These are phyloP conservation scores for Leucophenga maculata DNA, from an alignment of 2,888 invertebrate species.

Conservation along the genomic window DNA sequence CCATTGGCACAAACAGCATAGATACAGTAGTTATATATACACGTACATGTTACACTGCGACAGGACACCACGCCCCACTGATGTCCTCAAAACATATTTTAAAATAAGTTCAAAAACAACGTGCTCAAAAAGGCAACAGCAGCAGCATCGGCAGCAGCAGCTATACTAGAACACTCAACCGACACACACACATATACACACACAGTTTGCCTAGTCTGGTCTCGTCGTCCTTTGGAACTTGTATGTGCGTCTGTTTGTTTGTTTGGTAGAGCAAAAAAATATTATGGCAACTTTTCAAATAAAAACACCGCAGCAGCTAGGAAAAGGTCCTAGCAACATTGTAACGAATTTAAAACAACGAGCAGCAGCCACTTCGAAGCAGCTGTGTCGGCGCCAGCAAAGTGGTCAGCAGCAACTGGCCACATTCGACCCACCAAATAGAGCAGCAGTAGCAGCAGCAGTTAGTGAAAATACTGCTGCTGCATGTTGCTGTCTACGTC, in stretches of 20 bases:
- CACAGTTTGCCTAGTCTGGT: constrained; percentile 12
- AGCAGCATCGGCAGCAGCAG: too few species aligned
- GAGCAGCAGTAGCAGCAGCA: background rate
- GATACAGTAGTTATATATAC: too few species aligned
- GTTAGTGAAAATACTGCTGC: too few species aligned
- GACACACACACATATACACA: background rate
- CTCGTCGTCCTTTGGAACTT: background rate
- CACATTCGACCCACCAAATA: constrained; percentile 18
- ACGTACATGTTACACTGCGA: background rate
- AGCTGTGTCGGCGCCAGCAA: constrained; percentile 30
- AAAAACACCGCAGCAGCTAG: constrained; percentile 55
- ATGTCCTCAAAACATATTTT: constrained; percentile 29
- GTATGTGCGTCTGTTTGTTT: background rate
- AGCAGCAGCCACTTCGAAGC: constrained; percentile 14
- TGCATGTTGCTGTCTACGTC: background rate
- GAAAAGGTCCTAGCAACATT: constrained; percentile 19
- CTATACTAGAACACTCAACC: background rate
- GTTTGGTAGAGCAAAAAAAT: constrained; percentile 49
- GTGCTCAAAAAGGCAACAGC: background rate
- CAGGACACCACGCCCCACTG: constrained; percentile 49
- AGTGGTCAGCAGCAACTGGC: constrained; percentile 22
- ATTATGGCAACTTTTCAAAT: constrained; percentile 69
- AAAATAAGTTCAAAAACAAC: constrained; percentile 20
- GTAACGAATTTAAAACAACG: constrained; percentile 30
- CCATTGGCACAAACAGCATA: constrained; percentile 28